Conservation (phyloP, 2,113 vertebrate species). For the Triplophysa tibetana region DNA sequence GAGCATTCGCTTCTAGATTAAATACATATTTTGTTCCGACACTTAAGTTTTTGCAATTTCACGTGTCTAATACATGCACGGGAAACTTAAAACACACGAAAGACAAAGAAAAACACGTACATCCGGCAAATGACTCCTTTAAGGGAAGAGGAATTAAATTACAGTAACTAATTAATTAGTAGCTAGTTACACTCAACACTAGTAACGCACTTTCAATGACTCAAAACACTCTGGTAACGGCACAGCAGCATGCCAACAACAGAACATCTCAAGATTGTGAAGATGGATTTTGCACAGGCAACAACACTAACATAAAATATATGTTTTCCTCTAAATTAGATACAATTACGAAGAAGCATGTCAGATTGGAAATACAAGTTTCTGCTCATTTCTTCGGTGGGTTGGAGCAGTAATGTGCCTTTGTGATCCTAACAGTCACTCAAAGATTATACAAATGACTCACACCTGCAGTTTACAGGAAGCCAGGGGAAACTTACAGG, state of each 20-base stretch:
- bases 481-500: constrained; percentile 21
- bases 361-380: neutral
- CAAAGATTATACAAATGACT: neutral
- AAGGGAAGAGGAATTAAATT: no score
- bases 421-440: neutral
- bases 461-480: constrained; percentile 38
- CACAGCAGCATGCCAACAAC: neutral
- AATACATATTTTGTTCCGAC: no score
- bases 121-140: no score
- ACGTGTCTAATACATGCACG: no score
- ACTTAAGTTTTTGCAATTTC: no score
- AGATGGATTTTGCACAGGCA: neutral
- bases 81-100: no score
- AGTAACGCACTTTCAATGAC: neutral
- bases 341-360: neutral
- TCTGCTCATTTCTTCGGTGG: neutral
- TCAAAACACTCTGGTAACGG: no score
- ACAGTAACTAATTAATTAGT: no score
- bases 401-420: neutral
- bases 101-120: no score
- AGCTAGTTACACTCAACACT: no score
- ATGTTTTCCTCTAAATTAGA: neutral
- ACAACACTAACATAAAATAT: no score
- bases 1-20: no score
- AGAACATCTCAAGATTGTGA: neutral